These are phyloP conservation scores for Eudasyphora cyanicolor DNA, from an alignment of 2,888 invertebrate species.

Conservation along the genomic window DNA sequence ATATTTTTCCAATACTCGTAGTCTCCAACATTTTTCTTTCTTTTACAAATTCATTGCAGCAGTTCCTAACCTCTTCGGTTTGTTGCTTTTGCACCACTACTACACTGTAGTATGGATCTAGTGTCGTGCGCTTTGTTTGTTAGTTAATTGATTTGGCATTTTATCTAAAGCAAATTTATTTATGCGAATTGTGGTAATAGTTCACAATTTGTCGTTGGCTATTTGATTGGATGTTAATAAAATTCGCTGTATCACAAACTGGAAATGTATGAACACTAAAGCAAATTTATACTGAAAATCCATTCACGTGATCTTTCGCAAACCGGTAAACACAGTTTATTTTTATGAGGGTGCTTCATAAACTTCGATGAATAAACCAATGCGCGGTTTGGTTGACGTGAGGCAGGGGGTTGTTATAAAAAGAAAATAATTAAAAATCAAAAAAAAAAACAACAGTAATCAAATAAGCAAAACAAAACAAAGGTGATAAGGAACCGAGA, in stretches of 20 bases:
- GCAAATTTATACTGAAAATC: background rate
- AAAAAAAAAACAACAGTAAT: background rate
- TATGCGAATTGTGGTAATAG: background rate
- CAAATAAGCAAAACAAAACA: conserved; percentile 3
- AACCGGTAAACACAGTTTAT: background rate
- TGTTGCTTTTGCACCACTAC: too few species aligned
- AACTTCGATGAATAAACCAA: background rate
- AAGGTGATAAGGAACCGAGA: conserved; percentile 36
- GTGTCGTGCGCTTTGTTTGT: too few species aligned
- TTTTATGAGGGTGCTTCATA: background rate
- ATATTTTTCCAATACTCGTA: too few species aligned
- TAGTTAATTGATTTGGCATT: too few species aligned
- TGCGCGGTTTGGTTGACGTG: background rate
- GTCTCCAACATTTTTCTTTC: too few species aligned
- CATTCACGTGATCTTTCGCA: conserved; percentile 27
- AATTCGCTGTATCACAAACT: background rate
- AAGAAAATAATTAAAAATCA: conserved; percentile 25
- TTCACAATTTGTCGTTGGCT: background rate
- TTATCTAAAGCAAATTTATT: too few species aligned
- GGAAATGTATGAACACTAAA: background rate
- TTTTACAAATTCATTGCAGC: too few species aligned
- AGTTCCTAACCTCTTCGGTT: too few species aligned
- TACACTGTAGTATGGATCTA: too few species aligned
- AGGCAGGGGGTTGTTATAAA: background rate
- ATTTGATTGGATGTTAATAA: background rate